Evolutionary conservation across 2,113 vertebrate species (phyloP).

Genomic region (Ammospiza caudacuta): DNA sequence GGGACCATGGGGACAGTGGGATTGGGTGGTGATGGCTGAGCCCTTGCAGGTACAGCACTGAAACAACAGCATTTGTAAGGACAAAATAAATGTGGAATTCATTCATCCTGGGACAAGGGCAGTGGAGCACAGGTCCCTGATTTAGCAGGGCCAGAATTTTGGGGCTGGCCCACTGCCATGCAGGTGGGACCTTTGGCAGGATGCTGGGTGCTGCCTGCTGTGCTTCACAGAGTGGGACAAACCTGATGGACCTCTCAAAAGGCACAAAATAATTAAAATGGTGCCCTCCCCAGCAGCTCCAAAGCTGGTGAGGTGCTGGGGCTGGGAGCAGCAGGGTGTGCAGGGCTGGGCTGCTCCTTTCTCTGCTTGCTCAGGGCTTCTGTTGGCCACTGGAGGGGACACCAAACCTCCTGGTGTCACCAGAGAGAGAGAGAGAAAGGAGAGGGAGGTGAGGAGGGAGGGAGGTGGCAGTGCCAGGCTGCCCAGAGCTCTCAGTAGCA

Average conservation of each 20-base stretch:
- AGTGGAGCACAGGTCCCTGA: not conserved
- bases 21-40: not conserved
- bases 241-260: not conserved
- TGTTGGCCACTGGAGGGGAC: not conserved
- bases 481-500: not conserved
- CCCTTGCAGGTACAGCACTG: not conserved
- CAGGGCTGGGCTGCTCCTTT: not conserved
- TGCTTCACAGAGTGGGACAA: not conserved
- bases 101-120: not conserved
- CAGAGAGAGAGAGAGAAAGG: not conserved
- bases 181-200: accelerated
- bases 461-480: not conserved
- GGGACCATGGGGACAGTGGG: not conserved
- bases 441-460: not conserved
- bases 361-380: not conserved
- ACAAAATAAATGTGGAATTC: not conserved
- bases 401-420: not conserved
- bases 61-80: not conserved
- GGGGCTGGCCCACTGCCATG: accelerated
- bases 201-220: not conserved
- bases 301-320: not conserved
- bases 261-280: not conserved
- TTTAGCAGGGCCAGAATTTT: not conserved
- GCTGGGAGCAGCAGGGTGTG: not conserved
- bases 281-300: not conserved